phyloP scores from a whole-genome alignment of 2,113 vertebrate genomes.

The Megaleporinus macrocephalus region DNA sequence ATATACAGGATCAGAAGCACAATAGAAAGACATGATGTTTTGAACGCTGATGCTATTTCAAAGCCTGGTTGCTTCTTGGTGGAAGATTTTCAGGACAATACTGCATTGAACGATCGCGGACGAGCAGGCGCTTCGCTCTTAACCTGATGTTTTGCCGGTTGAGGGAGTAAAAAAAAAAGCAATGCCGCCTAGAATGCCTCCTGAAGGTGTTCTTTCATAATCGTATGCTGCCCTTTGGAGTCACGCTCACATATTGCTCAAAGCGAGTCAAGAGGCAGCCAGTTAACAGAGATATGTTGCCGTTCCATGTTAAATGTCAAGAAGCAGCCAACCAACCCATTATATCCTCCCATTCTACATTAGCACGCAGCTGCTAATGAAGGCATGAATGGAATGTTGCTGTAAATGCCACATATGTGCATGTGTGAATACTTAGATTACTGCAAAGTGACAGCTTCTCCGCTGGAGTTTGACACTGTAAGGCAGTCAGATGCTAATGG shows the following conservation, averaged over 20 bases:
- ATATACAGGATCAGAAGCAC: neutral
- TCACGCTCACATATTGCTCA: conserved; percentile 45
- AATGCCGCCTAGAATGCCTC: conserved; percentile 24
- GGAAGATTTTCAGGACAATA: neutral
- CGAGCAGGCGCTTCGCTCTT: neutral
- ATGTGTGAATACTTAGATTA: neutral
- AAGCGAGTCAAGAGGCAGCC: conserved; percentile 35
- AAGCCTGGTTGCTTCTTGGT: neutral
- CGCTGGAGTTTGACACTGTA: neutral
- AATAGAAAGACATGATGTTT: neutral
- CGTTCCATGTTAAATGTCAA: conserved; percentile 58
- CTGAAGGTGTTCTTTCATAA: conserved; percentile 39
- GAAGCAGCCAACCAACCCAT: conserved; percentile 30
- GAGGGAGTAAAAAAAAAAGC: neutral
- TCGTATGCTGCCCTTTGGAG: conserved; percentile 50
- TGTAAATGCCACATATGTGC: neutral
- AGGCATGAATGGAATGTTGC: conserved; percentile 33
- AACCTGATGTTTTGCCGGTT: neutral
- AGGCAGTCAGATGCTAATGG: too few species aligned
- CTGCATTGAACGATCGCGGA: neutral
- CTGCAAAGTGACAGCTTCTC: neutral
- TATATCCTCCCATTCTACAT: conserved; percentile 31
- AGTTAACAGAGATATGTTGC: conserved; percentile 35
- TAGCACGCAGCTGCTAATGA: conserved; percentile 38
- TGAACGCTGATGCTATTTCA: neutral